Base-by-base conservation (phyloP, 2,113 vertebrate species). In the Ariopsis seemanni region DNA sequence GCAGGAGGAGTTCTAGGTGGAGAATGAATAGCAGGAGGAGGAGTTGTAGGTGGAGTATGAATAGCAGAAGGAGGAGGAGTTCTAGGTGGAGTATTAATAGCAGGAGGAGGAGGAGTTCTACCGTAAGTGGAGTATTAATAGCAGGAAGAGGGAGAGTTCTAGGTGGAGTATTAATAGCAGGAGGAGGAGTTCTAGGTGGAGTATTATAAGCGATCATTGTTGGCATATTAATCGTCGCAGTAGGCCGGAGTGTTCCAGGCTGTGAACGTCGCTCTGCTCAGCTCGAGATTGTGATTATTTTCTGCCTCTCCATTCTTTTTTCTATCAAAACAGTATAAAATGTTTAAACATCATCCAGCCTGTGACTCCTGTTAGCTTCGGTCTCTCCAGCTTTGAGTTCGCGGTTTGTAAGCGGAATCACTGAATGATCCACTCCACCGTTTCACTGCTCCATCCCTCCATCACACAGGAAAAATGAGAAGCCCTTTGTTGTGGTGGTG, bases 401-500 rank as follows among this genome's bases (percentile, higher is more conserved):
- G 77, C 20, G 1, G 8, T 48, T 34, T 42, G 42, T 74, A 48
- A 74, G 71, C 4, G 8, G 42, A 14, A 11, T 52, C 48, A 52
- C 42, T 75, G 72, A 75, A 75, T n/a, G 72, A 50, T 50, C 20
- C 48, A 25, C 72, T 7, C 69, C 69, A 72, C 15, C 34, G 18
- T 42, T 50, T 58, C 55, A 6, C 18, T 57, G 5, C 27, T 81
- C 55, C 30, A 34, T 27, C 57, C 60, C 27, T 60, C 53, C 55
- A 60, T 60, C 57, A 81, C 30, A 2, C 55, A 57, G 53, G 27
- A 81, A 42, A 81, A 34, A 81, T 1, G 27, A 81, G 91, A 92
- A 94, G 92, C 94, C 93, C 95, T 94, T 95, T 95, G 94, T 95
- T 93, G 93, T 94, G 93, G 93, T 93, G 93, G 93, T 93, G 93